These are phyloP conservation scores for Neolamprologus brichardi DNA, from an alignment of 2,113 vertebrate species.

Conservation along the genomic window DNA sequence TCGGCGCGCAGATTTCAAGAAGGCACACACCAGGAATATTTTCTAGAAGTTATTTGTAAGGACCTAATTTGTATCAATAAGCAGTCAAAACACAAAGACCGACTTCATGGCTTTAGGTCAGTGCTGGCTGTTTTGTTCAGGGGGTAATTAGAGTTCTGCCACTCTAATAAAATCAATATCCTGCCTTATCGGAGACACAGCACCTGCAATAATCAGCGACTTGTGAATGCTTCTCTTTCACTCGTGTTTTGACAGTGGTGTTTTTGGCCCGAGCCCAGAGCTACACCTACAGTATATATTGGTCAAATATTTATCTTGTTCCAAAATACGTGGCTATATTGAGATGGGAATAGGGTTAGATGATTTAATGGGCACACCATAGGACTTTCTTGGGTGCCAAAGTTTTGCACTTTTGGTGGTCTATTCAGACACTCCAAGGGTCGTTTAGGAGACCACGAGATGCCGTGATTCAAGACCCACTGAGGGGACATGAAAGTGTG, in stretches of 20 bases:
- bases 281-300: slow-evolving; percentile 69
- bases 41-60: neutral
- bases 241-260: slow-evolving; percentile 45
- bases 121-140: slow-evolving; percentile 1
- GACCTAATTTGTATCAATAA: neutral
- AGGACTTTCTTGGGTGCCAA: slow-evolving; percentile 56
- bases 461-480: slow-evolving; percentile 64
- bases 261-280: slow-evolving; percentile 63
- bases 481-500: slow-evolving; percentile 61
- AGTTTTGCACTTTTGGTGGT: slow-evolving; percentile 69
- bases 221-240: slow-evolving; percentile 67
- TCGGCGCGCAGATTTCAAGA: neutral
- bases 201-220: slow-evolving; percentile 49
- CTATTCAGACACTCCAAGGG: slow-evolving; percentile 53
- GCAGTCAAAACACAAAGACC: neutral
- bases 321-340: slow-evolving; percentile 68
- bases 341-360: slow-evolving; percentile 66
- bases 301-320: slow-evolving; percentile 77
- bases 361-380: slow-evolving; percentile 72
- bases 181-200: slow-evolving; percentile 41
- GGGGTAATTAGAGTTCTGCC: neutral
- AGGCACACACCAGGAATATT: neutral
- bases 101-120: neutral
- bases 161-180: slow-evolving; percentile 18
- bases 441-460: slow-evolving; percentile 59